Percentiles rank a stretch among this genome's conserved stretches.
Evolutionary conservation across 2,888 invertebrate genomes (phyloP).

Genomic region (Orthosia gracilis): DNA sequence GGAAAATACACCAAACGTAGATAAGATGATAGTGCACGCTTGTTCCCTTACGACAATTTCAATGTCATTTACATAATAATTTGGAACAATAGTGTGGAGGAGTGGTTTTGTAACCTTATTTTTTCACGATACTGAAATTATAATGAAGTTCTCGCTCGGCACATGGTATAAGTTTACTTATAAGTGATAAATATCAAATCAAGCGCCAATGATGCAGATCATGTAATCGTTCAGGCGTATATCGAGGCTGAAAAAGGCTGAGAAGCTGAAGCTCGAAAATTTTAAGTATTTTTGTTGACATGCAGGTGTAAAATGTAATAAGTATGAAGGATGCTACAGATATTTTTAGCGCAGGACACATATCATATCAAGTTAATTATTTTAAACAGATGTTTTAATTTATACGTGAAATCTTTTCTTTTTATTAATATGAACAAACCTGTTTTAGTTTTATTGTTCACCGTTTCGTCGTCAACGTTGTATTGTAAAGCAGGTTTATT

Average conservation of each 20-base stretch:
- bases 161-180: not conserved
- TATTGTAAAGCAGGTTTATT: no score
- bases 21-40: slow-evolving; percentile 73
- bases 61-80: slow-evolving; percentile 79
- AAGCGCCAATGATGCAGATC: not conserved
- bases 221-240: not conserved
- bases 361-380: not conserved
- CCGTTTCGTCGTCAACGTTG: no score
- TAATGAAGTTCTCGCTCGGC: not conserved
- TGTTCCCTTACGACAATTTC: slow-evolving; percentile 75
- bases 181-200: not conserved
- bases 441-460: no score
- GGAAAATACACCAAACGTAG: slow-evolving; percentile 70
- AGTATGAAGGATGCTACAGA: not conserved
- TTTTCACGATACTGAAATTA: not conserved
- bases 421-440: not conserved
- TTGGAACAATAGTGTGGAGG: slow-evolving; percentile 69
- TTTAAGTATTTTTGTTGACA: not conserved
- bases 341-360: not conserved
- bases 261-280: no score
- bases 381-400: not conserved
- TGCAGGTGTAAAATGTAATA: not conserved
- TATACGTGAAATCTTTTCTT: not conserved
- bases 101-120: slow-evolving; percentile 30
- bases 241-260: no score